Base-by-base conservation (phyloP, 2,888 invertebrate species). In the Rhamphomyia laevipes region DNA sequence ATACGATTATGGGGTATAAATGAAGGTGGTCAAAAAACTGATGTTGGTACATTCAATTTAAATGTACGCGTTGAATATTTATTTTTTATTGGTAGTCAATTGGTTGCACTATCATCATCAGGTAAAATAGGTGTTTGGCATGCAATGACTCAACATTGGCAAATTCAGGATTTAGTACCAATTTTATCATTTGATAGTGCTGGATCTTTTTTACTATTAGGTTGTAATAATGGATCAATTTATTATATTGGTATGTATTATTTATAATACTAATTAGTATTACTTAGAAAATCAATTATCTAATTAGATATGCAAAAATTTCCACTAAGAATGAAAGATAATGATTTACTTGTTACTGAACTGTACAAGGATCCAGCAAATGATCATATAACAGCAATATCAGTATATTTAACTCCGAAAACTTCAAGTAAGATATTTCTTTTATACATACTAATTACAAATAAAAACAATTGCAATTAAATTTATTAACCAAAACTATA, bases 101-200 rank as follows among this genome's bases (percentile, higher is more conserved):
- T 97, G 56, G 97, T 99, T n/a, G 96, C 96, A 0, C 74, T 97
- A 23, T 93, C 93, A 41, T 83, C 86, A 3, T 82, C 83, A 9
- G 92, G 92, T 6, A 95, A 95, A 72, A 89, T 97, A 18, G 96
- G 97, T 2, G 96, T 97, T n/a, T 97, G 96, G 96, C 96, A 97
- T 70, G 91, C 95, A 1, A 95, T 95, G 85, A 94, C 95, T 0
- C 94, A 95, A 62, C 94, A 96, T 70, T 97, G 96, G 94, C 96
- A 96, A 74, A 86, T 92, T 40, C 94, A 95, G 67, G 95, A 96
- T 70, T 87, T 96, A 13, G 88, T 93, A 16, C 90, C 94, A 2
- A 91, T 97, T 50, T 84, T 93, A 10, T 94, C 95, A 1, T 93
- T 93, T 65, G 97, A 97, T 68, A 95, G 94, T 0, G 96, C 96